Evolutionary conservation across 53 echinoderm and acorn worm genomes (phyloP), one percentile per base, ranked within the genome.

Genomic region (Stichopus horrens): DNA sequence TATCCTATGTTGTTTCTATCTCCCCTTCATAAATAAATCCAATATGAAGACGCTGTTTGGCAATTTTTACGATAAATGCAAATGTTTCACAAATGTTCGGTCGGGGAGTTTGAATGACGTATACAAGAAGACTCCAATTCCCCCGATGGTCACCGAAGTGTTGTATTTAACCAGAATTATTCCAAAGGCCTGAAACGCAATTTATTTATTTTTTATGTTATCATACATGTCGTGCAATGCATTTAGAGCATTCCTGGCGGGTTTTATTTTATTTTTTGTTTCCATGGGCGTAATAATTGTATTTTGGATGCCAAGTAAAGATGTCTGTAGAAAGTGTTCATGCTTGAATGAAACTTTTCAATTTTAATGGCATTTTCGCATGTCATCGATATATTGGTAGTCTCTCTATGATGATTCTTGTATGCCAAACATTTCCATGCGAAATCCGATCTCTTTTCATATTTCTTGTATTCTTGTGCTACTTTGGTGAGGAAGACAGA

Each of bases 81-180:
- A 79, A 79, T 79, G 53, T 79, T 79, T 19, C 56, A 52, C 79
- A 19, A 79, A 13, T 79, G 53, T n/a, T 52, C 79, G 18, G 4
- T 55, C 51, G 52, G 79, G 54, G 79, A 79, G n/a, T 79, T 54
- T 53, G 53, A 55, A 79, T 79, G 79, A 79, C 79, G 79, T 53
- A n/a, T 19, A 52, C 53, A 79, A 79, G 79, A 19, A 53, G 19
- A 79, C 55, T 79, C 18, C 79, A 55, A 54, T 53, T 56, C 53
- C 52, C 55, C 53, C 55, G 79, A 79, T 79, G 52, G 56, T 53
- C 79, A 54, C 55, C 55, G n/a, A 79, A 79, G 79, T 79, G 79
- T 19, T 79, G 54, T 54, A 55, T n/a, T 79, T 55, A 55, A 52
- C 19, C 8, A 52, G 52, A 79, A 79, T 53, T 79, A 79, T 55